These are phyloP conservation scores for Garrulus glandarius DNA, from an alignment of 2,797 vertebrate genomes.

Conservation along the genomic window DNA sequence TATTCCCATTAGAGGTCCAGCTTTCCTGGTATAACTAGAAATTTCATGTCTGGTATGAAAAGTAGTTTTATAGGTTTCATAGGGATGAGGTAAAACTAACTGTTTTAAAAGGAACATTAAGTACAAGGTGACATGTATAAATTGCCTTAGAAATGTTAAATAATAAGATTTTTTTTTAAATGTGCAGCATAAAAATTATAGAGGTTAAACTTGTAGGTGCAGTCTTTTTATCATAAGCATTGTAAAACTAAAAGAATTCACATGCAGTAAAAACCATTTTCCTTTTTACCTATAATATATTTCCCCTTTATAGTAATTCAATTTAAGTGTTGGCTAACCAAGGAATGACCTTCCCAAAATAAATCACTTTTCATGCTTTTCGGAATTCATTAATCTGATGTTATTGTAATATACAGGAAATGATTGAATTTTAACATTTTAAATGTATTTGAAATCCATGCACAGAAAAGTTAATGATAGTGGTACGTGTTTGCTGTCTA, in stretches of 20 bases:
- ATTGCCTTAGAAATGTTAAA: constrained; percentile 29
- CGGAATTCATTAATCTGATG: constrained; percentile 13
- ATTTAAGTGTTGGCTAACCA: constrained; percentile 16
- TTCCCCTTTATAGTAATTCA: constrained; percentile 5
- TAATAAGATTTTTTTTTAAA: neutral
- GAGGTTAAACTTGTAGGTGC: constrained; percentile 16
- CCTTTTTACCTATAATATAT: constrained; percentile 33
- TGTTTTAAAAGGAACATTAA: constrained; percentile 45
- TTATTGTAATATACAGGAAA: constrained; percentile 7
- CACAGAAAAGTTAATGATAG: neutral
- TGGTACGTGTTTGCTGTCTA: neutral
- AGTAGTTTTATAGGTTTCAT: constrained; percentile 2
- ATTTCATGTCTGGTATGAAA: neutral
- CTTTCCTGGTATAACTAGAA: neutral
- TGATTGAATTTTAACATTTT: constrained; percentile 23
- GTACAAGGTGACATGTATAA: constrained; percentile 30
- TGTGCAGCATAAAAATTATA: constrained; percentile 27
- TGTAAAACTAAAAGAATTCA: constrained; percentile 37
- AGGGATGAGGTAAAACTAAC: neutral
- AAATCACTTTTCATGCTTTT: constrained; percentile 39
- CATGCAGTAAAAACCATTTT: constrained; percentile 25
- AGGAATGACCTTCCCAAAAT: constrained; percentile 32
- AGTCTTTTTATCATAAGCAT: constrained; percentile 33
- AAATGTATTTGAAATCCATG: constrained; percentile 34
- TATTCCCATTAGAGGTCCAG: neutral